A percentile compares a stretch with the other conserved stretches of the same genome.
These are phyloP conservation scores for Frankliniella intonsa DNA, from an alignment of 2,888 invertebrate genomes.

Conservation along the genomic window DNA sequence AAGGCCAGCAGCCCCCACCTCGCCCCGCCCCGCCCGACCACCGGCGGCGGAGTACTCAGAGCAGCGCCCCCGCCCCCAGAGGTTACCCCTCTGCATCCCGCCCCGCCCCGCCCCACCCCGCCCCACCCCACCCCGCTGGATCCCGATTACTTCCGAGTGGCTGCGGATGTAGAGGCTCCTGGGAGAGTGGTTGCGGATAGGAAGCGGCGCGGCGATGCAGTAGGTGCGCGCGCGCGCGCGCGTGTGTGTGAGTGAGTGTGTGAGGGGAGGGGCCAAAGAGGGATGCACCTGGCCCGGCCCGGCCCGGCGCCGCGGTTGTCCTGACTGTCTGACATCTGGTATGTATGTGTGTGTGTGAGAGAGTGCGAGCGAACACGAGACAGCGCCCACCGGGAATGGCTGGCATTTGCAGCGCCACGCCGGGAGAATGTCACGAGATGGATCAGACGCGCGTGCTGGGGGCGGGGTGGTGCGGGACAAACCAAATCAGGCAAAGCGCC, in stretches of 20 bases:
- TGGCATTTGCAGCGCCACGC: background rate
- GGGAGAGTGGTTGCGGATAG: too few relatives aligned
- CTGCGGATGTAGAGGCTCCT: slow-evolving; percentile 38
- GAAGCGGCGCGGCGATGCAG: too few relatives aligned
- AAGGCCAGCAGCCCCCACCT: background rate
- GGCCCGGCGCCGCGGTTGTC: too few relatives aligned
- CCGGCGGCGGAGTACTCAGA: background rate
- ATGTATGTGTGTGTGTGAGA: background rate
- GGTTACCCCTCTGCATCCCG: too few relatives aligned
- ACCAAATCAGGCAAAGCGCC: slow-evolving; percentile 41
- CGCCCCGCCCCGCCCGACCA: background rate
- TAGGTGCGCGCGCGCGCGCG: too few relatives aligned
- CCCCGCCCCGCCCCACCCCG: background rate
- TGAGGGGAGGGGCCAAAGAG: too few relatives aligned
- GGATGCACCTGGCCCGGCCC: too few relatives aligned
- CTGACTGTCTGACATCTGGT: too few relatives aligned
- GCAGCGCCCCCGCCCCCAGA: too few relatives aligned
- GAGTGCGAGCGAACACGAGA: too few relatives aligned
- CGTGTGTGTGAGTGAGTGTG: too few relatives aligned
- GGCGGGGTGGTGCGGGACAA: background rate
- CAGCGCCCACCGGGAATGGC: background rate
- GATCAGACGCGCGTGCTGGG: background rate
- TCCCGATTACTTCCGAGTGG: slow-evolving; percentile 33
- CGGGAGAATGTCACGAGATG: background rate
- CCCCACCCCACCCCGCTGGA: background rate